Conservation (phyloP, 1,140 invertebrate genomes). For the Nephila pilipes region DNA sequence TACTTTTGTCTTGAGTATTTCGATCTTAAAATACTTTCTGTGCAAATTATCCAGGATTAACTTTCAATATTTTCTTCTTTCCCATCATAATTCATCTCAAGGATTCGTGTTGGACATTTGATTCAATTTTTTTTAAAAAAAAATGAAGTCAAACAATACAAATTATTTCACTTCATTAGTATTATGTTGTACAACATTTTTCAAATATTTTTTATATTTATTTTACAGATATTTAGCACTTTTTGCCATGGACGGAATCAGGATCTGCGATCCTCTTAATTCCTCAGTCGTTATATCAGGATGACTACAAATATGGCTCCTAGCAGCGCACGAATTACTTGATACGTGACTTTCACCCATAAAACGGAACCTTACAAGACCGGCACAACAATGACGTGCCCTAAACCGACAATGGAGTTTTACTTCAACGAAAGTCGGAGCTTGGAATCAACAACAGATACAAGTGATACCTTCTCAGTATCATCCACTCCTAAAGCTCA, state of each 20-base stretch:
- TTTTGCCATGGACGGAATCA: neutral
- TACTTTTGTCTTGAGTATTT: no score
- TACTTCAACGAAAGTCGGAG: conserved; percentile 65
- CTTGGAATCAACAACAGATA: conserved; percentile 52
- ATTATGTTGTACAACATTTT: no score
- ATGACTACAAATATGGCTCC: neutral
- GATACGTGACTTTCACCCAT: neutral
- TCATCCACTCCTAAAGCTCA: conserved; percentile 60
- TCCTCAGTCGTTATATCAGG: neutral
- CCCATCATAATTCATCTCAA: no score
- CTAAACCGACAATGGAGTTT: conserved; percentile 62
- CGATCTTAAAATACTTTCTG: no score
- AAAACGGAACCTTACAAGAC: neutral
- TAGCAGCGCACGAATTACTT: conserved; percentile 23
- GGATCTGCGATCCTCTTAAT: neutral
- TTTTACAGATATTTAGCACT: neutral
- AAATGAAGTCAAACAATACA: no score
- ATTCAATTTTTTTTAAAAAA: no score
- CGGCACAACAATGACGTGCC: conserved; percentile 7
- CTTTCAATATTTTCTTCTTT: no score
- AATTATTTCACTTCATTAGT: no score
- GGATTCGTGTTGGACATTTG: no score
- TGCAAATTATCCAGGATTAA: no score
- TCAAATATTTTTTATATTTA: neutral
- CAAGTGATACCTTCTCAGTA: conserved; percentile 63